Base-by-base conservation (phyloP, 2,888 invertebrate genomes). In the Leucophora obtusa region DNA sequence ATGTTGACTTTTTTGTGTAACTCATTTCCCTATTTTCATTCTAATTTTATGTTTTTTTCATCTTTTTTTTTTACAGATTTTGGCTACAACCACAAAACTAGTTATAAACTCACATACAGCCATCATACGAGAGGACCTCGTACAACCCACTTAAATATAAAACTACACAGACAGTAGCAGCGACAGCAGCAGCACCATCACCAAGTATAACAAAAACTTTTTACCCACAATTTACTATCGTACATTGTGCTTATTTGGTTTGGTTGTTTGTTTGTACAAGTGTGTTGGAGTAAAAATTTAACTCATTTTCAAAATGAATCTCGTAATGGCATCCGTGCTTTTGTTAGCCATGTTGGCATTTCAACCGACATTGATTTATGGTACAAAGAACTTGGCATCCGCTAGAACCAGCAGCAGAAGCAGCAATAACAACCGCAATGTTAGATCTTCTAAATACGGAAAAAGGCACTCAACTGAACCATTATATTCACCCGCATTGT, bases 341-440 rank as follows among this genome's bases (percentile, higher is more conserved):
- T 83, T 86, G 84, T 84, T 86, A 73, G 86, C 85, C 79, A 85
- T 85, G 84, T 84, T 86, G 84, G 84, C 85, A 82, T 85, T 85
- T 83, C 85, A 84, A 83, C 84, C 86, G 84, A 85, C 86, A 85
- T 83, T 85, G 85, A 86, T 85, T 85, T 85, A 86, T 86, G 85
- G 86, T 69, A 82, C 84, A 78, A 85, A 85, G 78, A 84, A 85
- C 77, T 83, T 84, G 80, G 76, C 84, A 77, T 68, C 82, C 75
- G 60, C 77, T 50, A 62, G 51, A 56, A 73, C 9, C 58, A 77
- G 53, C 60, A 17, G 21, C 56, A 54, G 62, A 69, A 76, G 56
- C 28, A 74, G 56, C 56, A 79, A 62, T 21, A 76, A 21, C 43
- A 59, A 65, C 66, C 71, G 74, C 69, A 76, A 66, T 15, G 63